These are phyloP conservation scores for Pipistrellus kuhlii DNA, from an alignment of 2,797 vertebrate genomes.

Conservation along the genomic window DNA sequence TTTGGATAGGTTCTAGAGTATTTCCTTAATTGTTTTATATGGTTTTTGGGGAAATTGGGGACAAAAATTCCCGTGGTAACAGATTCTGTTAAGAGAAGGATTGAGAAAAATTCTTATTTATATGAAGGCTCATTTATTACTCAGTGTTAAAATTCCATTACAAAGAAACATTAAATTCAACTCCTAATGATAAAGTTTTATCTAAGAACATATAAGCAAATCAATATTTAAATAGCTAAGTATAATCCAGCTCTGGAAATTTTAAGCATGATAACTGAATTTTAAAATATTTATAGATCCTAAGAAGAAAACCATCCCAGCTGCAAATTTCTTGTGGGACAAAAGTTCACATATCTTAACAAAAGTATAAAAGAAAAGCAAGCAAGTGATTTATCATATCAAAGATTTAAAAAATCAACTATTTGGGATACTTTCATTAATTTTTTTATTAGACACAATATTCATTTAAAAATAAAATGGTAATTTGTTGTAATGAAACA, in stretches of 20 bases:
- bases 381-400: slow-evolving; percentile 41
- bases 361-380: slow-evolving; percentile 49
- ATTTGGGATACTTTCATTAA: not conserved
- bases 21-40: not conserved
- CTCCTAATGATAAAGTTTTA: slow-evolving; percentile 61
- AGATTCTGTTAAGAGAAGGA: slow-evolving; percentile 31
- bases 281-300: slow-evolving; percentile 71
- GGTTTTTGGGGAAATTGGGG: not conserved
- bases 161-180: slow-evolving; percentile 65
- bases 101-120: not conserved
- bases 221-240: slow-evolving; percentile 68
- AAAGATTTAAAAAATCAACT: slow-evolving; percentile 41
- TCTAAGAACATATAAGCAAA: slow-evolving; percentile 59
- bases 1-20: not conserved
- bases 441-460: not conserved
- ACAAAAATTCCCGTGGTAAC: not conserved
- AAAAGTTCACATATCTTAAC: slow-evolving; percentile 58
- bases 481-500: slow-evolving; percentile 1
- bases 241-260: slow-evolving; percentile 47
- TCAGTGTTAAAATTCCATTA: slow-evolving; percentile 58
- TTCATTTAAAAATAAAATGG: slow-evolving; percentile 9
- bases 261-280: slow-evolving; percentile 62
- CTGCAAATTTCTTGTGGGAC: not conserved
- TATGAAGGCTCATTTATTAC: not conserved
- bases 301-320: slow-evolving; percentile 66